Conservation (phyloP, 2,888 invertebrate genomes). For the Argyresthia albistria region DNA sequence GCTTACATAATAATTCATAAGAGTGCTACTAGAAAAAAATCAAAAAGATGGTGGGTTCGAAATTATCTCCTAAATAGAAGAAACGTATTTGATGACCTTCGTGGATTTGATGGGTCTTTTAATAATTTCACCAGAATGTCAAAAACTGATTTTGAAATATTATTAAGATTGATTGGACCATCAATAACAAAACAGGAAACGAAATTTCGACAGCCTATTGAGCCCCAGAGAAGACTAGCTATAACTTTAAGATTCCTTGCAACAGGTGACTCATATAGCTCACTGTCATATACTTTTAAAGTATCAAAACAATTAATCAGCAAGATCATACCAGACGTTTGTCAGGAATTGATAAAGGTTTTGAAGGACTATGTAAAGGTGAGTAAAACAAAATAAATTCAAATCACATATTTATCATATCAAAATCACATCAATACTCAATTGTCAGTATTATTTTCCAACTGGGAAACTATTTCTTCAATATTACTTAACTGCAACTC, state of each 20-base stretch:
- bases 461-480: slow-evolving; percentile 9
- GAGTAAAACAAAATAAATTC: slow-evolving; percentile 3
- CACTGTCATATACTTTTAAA: not conserved
- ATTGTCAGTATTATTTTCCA: slow-evolving; percentile 7
- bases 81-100: slow-evolving; percentile 20
- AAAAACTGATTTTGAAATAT: slow-evolving; percentile 21
- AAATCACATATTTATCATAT: slow-evolving; percentile 9
- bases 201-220: not conserved
- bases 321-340: not conserved
- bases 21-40: not conserved
- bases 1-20: not conserved
- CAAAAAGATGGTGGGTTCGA: not conserved
- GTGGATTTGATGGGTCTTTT: slow-evolving; percentile 23
- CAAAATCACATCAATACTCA: slow-evolving; percentile 3
- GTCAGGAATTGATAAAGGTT: not conserved
- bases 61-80: slow-evolving; percentile 11
- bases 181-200: not conserved
- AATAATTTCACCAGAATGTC: slow-evolving; percentile 21
- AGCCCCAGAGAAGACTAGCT: not conserved
- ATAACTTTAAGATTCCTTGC: not conserved
- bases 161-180: not conserved
- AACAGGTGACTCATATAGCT: not conserved
- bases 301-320: slow-evolving; percentile 1
- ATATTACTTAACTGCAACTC: slow-evolving; percentile 5
- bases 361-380: slow-evolving; percentile 2